phyloP scores from a whole-genome alignment of 2,113 vertebrate genomes.

The Casuarius casuarius region DNA sequence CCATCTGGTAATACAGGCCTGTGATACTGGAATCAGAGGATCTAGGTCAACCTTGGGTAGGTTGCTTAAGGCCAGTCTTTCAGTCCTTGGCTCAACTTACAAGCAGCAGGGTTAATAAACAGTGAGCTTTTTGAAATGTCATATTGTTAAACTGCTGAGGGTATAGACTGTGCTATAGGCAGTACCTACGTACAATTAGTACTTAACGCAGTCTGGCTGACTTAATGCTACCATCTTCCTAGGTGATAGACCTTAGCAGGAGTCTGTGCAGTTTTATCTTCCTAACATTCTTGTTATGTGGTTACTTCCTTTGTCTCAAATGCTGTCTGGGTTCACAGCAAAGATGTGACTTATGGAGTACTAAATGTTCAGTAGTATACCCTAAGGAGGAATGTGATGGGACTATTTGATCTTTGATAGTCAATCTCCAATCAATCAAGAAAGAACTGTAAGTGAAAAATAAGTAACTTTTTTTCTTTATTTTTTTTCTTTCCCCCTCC shows the following conservation, averaged over 20 bases:
- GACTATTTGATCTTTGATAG: background rate
- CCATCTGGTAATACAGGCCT: background rate
- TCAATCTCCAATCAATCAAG: background rate
- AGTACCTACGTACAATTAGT: background rate
- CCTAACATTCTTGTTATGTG: background rate
- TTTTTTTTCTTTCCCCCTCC: background rate
- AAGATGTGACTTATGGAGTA: background rate
- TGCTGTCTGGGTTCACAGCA: background rate
- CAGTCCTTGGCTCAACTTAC: background rate
- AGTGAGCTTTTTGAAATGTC: background rate
- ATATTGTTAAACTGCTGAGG: background rate
- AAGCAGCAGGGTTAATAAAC: background rate
- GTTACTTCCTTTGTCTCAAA: background rate
- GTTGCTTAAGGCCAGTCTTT: background rate
- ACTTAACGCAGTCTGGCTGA: background rate
- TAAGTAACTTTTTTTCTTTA: background rate
- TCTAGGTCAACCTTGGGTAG: background rate
- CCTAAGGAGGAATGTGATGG: background rate
- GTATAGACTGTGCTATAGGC: background rate
- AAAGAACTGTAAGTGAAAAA: background rate
- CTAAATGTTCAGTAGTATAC: background rate
- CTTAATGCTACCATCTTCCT: background rate
- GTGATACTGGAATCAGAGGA: background rate
- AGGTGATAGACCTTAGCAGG: background rate
- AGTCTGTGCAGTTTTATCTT: background rate